These are phyloP conservation scores for Phalacrocorax brasilianus DNA, from an alignment of 2,113 vertebrate genomes.

Conservation along the genomic window DNA sequence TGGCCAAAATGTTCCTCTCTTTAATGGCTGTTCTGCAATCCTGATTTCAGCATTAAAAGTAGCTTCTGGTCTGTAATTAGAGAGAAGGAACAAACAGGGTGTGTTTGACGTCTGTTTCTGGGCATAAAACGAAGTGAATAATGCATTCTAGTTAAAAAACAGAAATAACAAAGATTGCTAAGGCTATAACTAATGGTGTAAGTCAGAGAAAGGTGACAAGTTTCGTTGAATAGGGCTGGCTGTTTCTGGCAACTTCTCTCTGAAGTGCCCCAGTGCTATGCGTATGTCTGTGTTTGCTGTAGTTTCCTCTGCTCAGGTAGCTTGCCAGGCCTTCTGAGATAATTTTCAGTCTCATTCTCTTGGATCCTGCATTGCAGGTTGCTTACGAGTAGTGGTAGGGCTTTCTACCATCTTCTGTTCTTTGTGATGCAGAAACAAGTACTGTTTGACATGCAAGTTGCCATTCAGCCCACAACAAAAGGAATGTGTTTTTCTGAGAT, in stretches of 20 bases:
- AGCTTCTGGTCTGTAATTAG: neutral
- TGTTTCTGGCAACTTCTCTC: neutral
- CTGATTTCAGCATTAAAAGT: neutral
- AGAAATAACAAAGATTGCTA: neutral
- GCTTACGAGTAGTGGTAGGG: neutral
- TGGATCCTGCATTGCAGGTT: neutral
- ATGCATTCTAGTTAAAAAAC: neutral
- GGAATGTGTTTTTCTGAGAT: neutral
- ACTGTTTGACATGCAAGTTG: fast-evolving
- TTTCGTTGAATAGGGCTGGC: neutral
- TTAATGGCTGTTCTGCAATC: neutral
- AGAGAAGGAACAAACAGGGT: neutral
- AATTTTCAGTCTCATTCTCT: neutral
- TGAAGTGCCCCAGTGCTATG: neutral
- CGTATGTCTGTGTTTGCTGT: fast-evolving
- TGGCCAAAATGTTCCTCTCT: neutral
- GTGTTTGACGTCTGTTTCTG: neutral
- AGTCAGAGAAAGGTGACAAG: neutral
- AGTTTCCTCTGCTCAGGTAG: neutral
- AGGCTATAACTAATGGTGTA: neutral
- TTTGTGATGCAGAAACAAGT: neutral
- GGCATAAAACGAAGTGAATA: neutral
- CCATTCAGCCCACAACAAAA: neutral
- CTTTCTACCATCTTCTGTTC: neutral
- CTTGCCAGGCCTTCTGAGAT: neutral